Evolutionary conservation across 2,888 invertebrate species (phyloP), one percentile per base, ranked within the genome.

Genomic region (Hypomecis punctinalis): DNA sequence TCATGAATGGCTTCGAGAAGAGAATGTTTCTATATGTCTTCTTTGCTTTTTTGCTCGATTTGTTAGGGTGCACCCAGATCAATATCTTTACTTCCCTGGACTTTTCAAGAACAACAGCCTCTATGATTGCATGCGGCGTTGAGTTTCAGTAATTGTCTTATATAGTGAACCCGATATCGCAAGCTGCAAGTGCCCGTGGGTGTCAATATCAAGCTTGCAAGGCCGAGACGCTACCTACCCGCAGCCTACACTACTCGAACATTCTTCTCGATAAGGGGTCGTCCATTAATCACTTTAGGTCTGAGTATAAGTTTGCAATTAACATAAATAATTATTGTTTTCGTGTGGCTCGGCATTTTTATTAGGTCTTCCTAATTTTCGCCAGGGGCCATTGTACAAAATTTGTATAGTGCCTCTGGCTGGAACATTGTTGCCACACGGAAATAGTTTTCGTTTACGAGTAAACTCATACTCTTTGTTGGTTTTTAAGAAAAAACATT

Each of bases 171-270:
- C 33, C 42, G 53, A 54, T 48, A 43, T 55, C 11, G 13, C 55
- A 48, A 55, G 36, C 39, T 52, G 52, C 51, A 8, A 47, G 5
- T 36, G 36, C 11, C 36, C 5, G 61, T 54, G 43, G 55, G 54
- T 43, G 43, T 54, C 47, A 45, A 36, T 51, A 55, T 43, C 49
- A 45, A 23, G 36, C 45, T n/a, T 37, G 45, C 61, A 61, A 61
- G 61, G 55, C 55, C 49, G 35, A 49, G 10, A 23, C 40, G 5
- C 23, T 54, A 36, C 54, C 47, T 35, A 48, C 54, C 33, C 42
- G 48, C 61, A 10, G 5, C 61, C 61, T 45, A 63, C 54, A 49
- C 51, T 61, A 35, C 35, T 53, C 36, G 35, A 48, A 36, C 8
- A 10, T 35, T 48, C n/a, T 48, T 35, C 5, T 4, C 1, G 9